phyloP scores from a whole-genome alignment of 1,140 invertebrate species.

The Oncopeltus fasciatus region DNA sequence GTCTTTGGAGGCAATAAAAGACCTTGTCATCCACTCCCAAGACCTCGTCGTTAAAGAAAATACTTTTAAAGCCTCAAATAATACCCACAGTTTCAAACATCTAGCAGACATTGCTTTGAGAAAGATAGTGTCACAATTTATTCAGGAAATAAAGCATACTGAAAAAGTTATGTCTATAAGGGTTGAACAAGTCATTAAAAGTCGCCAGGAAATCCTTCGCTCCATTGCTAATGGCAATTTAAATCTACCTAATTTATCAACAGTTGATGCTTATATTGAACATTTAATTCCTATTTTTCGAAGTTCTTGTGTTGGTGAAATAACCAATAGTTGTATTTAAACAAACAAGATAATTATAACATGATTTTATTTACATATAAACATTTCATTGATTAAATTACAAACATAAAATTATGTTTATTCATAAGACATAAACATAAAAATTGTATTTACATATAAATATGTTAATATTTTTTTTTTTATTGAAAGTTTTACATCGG shows the following conservation, averaged over 20 bases:
- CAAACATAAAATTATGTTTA: too few relatives aligned
- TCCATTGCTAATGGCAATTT: neutral
- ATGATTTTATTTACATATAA: too few relatives aligned
- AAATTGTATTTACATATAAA: neutral
- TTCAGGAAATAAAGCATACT: neutral
- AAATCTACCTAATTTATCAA: neutral
- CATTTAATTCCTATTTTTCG: neutral
- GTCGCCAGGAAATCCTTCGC: neutral
- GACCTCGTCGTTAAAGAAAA: neutral
- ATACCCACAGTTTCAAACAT: neutral
- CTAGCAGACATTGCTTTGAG: constrained; percentile 3
- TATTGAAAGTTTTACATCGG: neutral
- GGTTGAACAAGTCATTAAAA: too few relatives aligned
- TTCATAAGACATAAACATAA: too few relatives aligned
- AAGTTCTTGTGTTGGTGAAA: too few relatives aligned
- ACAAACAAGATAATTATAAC: too few relatives aligned
- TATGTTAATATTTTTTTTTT: neutral
- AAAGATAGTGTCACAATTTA: neutral
- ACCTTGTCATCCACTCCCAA: neutral
- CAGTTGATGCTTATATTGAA: neutral
- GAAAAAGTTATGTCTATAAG: too few relatives aligned
- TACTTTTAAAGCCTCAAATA: too few relatives aligned
- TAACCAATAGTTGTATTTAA: too few relatives aligned
- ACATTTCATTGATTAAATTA: too few relatives aligned
- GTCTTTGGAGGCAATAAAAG: neutral